Base-by-base conservation (phyloP, 2,888 invertebrate genomes). In the Melieria picta region DNA sequence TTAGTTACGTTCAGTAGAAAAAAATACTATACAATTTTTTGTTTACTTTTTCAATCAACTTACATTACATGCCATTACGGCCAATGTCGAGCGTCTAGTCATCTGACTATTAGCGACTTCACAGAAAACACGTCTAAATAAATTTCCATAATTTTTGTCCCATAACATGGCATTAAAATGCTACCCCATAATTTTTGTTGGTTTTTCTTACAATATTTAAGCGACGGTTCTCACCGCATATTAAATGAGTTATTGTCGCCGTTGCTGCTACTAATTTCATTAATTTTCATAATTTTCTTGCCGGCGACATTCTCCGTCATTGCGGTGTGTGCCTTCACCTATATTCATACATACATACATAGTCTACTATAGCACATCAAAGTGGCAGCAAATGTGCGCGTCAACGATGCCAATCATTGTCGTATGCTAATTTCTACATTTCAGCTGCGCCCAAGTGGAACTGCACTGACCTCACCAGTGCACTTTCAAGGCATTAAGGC, bases 341-440 rank as follows among this genome's bases (percentile, higher is more conserved):
- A 30, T 30, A 30, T 30, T 30, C 30, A 30, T 30, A 30, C 30
- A 30, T 30, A 30, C 30, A 30, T 30, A 30, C 30, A 30, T 30
- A 30, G 16, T 16, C 16, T 16, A 16, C 16, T 1, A 16, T 16
- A 16, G 30, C 57, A 47, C 66, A 30, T 46, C 58, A 48, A 42
- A 48, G 57, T 66, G 66, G 48, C 58, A 67, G 65, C 68, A 71
- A 73, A 75, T 73, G 63, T 72, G 61, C 72, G 67, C 69, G 69
- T 73, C 72, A 73, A 67, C 75, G 67, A 62, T 16, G 70, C 43
- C 69, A 72, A 73, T 65, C 70, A 65, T 67, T 61, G 60, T 69
- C 47, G 65, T 72, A 75, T 75, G 74, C 71, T 71, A 75, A 74
- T 72, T 72, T 56, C 9, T 68, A 50, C 63, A 66, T 61, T 55